Conservation (phyloP, 2,797 vertebrate species). For the Takifugu rubripes region DNA sequence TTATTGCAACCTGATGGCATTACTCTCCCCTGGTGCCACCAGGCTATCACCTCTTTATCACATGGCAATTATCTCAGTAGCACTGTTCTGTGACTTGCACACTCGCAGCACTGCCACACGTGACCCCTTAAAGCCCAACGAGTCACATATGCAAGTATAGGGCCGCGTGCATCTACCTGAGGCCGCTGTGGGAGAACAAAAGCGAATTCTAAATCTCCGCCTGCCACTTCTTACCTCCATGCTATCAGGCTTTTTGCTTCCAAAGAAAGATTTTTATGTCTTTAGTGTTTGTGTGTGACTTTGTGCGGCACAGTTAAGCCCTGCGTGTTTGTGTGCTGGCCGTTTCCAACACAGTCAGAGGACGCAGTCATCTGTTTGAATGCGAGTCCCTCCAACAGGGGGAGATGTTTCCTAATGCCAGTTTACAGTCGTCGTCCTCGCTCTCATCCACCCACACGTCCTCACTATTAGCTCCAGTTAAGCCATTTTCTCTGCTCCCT, state of each 20-base stretch:
- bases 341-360: slow-evolving; percentile 46
- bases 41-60: slow-evolving; percentile 85
- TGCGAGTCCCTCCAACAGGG: slow-evolving; percentile 71
- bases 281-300: neutral
- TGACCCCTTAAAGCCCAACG: slow-evolving; percentile 67
- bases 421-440: slow-evolving; percentile 46
- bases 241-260: no score
- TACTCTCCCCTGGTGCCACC: slow-evolving; percentile 78
- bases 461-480: slow-evolving; percentile 68
- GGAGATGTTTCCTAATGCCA: slow-evolving; percentile 77
- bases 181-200: no score
- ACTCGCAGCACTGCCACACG: slow-evolving; percentile 72
- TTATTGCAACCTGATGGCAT: slow-evolving; percentile 83
- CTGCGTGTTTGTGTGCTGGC: neutral
- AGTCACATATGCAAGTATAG: slow-evolving; percentile 21
- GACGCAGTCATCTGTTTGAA: slow-evolving; percentile 47
- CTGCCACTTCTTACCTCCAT: no score
- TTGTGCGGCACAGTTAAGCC: no score
- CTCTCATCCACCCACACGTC: slow-evolving; percentile 54
- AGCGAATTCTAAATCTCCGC: no score
- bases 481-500: slow-evolving; percentile 66
- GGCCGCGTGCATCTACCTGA: neutral
- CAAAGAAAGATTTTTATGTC: no score
- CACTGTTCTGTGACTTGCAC: slow-evolving; percentile 71
- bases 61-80: slow-evolving; percentile 82